These are phyloP conservation scores for Dusona sp. DNA, from an alignment of 2,888 invertebrate genomes.

Conservation along the genomic window DNA sequence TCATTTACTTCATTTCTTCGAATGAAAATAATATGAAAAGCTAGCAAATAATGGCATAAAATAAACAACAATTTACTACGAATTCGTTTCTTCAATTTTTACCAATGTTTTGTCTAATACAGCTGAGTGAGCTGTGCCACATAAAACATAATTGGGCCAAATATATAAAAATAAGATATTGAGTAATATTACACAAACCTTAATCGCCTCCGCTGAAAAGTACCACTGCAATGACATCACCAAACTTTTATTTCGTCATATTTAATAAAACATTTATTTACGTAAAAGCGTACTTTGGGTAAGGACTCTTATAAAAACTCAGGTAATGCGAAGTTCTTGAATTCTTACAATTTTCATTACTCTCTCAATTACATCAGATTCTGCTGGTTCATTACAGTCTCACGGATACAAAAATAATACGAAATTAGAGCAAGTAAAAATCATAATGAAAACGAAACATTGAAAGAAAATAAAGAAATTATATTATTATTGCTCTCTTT, in stretches of 20 bases:
- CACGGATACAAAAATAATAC: background rate
- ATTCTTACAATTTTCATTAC: background rate
- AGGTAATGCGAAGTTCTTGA: background rate
- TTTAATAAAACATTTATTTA: background rate
- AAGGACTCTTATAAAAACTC: background rate
- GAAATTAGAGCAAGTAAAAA: background rate
- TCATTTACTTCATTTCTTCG: background rate
- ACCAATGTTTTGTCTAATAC: background rate
- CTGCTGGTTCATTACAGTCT: background rate
- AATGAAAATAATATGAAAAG: background rate
- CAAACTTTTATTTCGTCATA: background rate
- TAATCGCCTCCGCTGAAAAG: slow-evolving; percentile 5
- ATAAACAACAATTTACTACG: background rate
- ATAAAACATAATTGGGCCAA: background rate
- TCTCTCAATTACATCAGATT: background rate
- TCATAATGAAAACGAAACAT: background rate
- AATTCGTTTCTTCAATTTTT: background rate
- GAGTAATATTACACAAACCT: background rate
- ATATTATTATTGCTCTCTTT: too few relatives aligned
- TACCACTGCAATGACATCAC: background rate
- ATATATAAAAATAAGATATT: background rate
- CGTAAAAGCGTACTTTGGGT: background rate
- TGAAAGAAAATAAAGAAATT: background rate
- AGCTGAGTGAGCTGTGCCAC: slow-evolving; percentile 13
- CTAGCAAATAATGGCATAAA: background rate